Evolutionary conservation across 2,888 invertebrate species (phyloP).

Genomic region (Drosophila greeni): DNA sequence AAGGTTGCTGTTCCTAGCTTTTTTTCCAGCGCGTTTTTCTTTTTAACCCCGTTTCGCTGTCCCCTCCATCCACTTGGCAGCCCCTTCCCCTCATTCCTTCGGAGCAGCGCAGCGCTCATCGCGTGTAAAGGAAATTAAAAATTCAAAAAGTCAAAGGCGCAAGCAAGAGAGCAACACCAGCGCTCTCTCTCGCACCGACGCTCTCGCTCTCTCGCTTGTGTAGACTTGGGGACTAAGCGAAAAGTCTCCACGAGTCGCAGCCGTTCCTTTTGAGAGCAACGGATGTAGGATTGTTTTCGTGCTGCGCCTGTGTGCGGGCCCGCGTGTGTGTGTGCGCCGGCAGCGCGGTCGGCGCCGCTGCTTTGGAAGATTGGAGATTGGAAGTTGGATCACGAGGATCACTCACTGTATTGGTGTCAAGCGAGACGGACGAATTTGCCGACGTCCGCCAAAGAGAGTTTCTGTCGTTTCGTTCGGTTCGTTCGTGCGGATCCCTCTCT

Average conservation of each 20-base stretch:
- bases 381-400: constrained; percentile 60
- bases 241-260: constrained; percentile 42
- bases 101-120: constrained; percentile 32
- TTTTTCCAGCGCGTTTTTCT: constrained; percentile 71
- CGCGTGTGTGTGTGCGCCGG: constrained; percentile 45
- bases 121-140: constrained; percentile 72
- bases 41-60: constrained; percentile 70
- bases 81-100: constrained; percentile 8
- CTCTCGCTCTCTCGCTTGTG: constrained; percentile 29
- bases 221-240: constrained; percentile 61
- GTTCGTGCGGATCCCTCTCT: constrained; percentile 50
- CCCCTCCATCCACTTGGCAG: constrained; percentile 10
- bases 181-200: background rate
- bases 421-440: constrained; percentile 68
- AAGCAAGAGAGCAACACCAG: constrained; percentile 49
- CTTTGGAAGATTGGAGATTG: constrained; percentile 60
- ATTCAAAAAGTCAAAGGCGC: constrained; percentile 73
- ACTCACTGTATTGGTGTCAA: constrained; percentile 74
- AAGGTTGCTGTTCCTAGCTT: constrained; percentile 64
- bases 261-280: constrained; percentile 68
- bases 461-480: constrained; percentile 47
- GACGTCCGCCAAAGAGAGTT: constrained; percentile 65
- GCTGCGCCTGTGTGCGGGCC: constrained; percentile 1
- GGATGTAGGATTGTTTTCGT: constrained; percentile 63
- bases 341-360: constrained; percentile 43